These are phyloP conservation scores for Gasterosteus aculeatus DNA, from an alignment of 2,113 vertebrate genomes.

Conservation along the genomic window DNA sequence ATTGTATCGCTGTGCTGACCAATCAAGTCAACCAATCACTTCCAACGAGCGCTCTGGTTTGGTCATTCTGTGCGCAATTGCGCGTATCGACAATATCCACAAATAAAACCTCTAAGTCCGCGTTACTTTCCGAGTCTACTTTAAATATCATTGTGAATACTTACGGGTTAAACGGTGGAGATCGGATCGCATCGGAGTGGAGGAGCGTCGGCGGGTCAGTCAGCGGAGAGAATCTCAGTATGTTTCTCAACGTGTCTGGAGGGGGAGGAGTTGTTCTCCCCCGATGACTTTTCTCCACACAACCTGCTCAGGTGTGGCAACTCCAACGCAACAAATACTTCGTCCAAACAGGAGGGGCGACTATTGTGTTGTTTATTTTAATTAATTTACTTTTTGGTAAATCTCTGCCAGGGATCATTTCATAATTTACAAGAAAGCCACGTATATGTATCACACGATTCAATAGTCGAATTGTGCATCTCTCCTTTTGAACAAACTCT, in stretches of 20 bases:
- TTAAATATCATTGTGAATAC: background rate
- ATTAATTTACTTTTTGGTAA: background rate
- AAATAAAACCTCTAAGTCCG: rapidly evolving
- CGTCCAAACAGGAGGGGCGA: too few relatives aligned
- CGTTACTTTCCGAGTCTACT: rapidly evolving
- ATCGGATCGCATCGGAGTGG: background rate
- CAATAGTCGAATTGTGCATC: background rate
- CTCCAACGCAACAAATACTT: background rate
- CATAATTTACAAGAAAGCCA: background rate
- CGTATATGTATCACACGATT: too few relatives aligned
- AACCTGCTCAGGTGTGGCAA: conserved; percentile 64
- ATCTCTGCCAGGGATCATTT: background rate
- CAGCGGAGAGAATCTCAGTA: conserved; percentile 8
- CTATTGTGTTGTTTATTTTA: background rate
- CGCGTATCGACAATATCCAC: conserved; percentile 4
- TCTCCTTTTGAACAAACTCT: background rate
- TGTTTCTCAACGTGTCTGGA: conserved; percentile 36
- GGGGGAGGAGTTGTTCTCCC: conserved; percentile 51
- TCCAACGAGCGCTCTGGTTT: background rate
- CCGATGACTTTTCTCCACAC: background rate
- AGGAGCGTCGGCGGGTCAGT: conserved; percentile 19
- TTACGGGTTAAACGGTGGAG: conserved; percentile 39
- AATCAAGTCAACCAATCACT: background rate
- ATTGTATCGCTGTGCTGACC: background rate
- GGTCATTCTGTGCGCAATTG: conserved; percentile 23